phyloP scores from a whole-genome alignment of 2,113 vertebrate genomes.

The Zapornia atra region DNA sequence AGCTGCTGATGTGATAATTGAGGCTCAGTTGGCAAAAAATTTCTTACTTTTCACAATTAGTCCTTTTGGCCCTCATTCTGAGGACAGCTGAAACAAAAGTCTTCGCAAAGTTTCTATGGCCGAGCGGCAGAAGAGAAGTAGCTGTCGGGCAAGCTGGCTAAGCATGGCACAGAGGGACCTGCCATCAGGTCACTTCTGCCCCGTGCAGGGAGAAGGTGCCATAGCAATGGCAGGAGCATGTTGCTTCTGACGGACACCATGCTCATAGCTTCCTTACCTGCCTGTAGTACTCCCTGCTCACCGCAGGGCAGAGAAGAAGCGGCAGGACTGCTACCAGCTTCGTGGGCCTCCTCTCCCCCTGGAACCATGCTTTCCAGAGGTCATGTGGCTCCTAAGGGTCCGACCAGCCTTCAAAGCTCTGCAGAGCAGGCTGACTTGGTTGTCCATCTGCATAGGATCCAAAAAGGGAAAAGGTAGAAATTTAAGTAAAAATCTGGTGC shows the following conservation, averaged over 20 bases:
- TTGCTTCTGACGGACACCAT: not conserved
- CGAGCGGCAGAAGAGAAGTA: not conserved
- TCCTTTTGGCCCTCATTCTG: not conserved
- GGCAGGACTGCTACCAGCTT: not conserved
- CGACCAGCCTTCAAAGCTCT: not conserved
- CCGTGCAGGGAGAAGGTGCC: not conserved
- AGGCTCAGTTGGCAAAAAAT: constrained; percentile 57
- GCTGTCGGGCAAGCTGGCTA: not conserved
- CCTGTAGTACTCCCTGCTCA: not conserved
- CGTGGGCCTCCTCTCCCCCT: no score
- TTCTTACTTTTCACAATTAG: constrained; percentile 24
- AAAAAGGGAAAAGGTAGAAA: not conserved
- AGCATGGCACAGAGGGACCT: not conserved
- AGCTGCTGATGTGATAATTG: constrained; percentile 55
- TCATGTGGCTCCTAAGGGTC: fast-evolving
- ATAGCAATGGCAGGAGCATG: not conserved
- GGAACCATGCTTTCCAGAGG: not conserved
- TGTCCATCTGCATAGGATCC: not conserved
- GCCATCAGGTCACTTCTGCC: not conserved
- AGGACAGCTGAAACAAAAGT: not conserved
- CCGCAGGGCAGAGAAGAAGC: not conserved
- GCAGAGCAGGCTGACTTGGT: not conserved
- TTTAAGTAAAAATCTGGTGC: not conserved
- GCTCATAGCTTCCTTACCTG: not conserved
- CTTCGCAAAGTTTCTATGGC: not conserved